Evolutionary conservation across 2,113 vertebrate species (phyloP).

Genomic region (Phalacrocorax pelagicus): DNA sequence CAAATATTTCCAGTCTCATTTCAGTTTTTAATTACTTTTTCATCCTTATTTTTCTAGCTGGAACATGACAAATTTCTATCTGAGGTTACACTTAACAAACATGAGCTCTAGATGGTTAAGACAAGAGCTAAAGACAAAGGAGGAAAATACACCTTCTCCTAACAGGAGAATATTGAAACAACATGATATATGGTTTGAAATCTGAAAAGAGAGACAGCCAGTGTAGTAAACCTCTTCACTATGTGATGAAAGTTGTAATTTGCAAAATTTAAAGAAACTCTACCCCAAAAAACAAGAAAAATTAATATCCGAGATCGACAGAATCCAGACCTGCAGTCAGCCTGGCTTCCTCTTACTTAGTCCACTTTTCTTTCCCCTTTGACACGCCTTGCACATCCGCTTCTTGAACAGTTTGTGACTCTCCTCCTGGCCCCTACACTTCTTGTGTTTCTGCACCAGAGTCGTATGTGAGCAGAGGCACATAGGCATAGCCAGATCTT

Average conservation of each 20-base stretch:
- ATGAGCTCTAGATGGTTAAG: neutral
- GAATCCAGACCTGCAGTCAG: neutral
- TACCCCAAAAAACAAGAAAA: neutral
- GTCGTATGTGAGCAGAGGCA: neutral
- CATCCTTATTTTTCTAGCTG: neutral
- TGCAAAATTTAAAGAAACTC: neutral
- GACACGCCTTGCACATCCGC: fast-evolving
- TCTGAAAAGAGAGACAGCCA: neutral
- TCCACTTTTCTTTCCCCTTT: neutral
- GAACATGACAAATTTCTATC: neutral
- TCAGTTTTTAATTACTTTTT: neutral
- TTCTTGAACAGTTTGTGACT: fast-evolving
- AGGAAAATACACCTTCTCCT: neutral
- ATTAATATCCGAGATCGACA: fast-evolving
- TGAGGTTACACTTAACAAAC: neutral
- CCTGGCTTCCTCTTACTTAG: neutral
- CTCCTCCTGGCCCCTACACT: neutral
- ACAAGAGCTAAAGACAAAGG: neutral
- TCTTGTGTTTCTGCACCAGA: neutral
- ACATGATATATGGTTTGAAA: neutral
- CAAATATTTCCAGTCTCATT: neutral
- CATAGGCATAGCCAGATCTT: neutral
- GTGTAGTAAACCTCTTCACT: neutral
- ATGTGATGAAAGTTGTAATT: neutral
- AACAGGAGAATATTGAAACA: neutral